A percentile compares a stretch with the other conserved stretches of the same genome.
Evolutionary conservation across 2,797 vertebrate species (phyloP).

Genomic region (Falco novaeseelandiae): DNA sequence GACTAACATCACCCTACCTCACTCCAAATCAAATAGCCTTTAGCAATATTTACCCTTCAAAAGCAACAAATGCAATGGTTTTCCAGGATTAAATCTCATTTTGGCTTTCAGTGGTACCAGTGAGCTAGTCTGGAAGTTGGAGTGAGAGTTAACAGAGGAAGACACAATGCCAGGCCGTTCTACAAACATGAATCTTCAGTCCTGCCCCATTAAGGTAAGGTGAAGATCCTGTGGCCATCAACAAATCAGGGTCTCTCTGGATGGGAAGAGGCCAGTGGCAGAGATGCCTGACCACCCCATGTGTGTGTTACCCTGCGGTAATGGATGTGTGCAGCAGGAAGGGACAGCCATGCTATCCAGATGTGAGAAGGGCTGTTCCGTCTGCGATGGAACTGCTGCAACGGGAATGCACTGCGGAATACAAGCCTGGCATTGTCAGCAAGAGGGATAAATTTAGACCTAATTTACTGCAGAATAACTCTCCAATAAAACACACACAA

Average conservation of each 20-base stretch:
- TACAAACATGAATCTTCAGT: neutral
- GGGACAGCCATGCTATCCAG: neutral
- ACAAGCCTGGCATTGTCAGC: constrained; percentile 14
- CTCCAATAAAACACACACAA: constrained; percentile 35
- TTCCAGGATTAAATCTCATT: neutral
- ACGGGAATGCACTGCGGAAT: neutral
- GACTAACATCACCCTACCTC: neutral
- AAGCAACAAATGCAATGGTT: neutral
- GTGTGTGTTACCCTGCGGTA: neutral
- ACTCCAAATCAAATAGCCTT: neutral
- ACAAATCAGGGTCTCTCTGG: neutral
- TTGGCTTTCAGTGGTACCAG: neutral
- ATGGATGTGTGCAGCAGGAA: neutral
- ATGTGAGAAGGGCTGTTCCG: neutral
- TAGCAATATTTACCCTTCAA: neutral
- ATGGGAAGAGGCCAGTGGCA: neutral
- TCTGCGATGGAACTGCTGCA: neutral
- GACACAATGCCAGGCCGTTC: neutral
- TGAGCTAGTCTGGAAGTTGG: neutral
- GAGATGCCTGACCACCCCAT: neutral
- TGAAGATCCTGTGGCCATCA: neutral
- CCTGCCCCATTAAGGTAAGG: neutral
- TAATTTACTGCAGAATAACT: constrained; percentile 50
- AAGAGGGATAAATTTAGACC: constrained; percentile 47
- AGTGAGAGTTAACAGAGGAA: neutral